These are phyloP conservation scores for Antennarius striatus DNA, from an alignment of 2,113 vertebrate species.

Conservation along the genomic window DNA sequence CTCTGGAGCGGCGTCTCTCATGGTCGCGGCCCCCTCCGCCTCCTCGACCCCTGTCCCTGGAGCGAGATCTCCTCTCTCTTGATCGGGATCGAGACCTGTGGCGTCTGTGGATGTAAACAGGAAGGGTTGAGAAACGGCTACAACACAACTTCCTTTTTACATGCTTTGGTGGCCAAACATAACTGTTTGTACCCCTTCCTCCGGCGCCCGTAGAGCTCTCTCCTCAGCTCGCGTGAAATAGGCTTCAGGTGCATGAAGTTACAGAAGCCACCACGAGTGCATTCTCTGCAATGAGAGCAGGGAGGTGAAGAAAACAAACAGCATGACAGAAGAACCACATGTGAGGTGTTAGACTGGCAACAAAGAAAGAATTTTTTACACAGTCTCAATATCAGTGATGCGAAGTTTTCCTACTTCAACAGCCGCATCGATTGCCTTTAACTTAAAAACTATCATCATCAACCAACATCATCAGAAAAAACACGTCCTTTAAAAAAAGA, in stretches of 20 bases:
- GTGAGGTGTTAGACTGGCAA: not conserved
- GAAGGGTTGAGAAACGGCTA: not conserved
- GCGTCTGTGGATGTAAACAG: slow-evolving; percentile 57
- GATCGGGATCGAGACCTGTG: slow-evolving; percentile 92
- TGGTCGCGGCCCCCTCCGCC: slow-evolving; percentile 80
- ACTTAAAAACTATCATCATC: too few species aligned
- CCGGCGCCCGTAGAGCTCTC: slow-evolving; percentile 92
- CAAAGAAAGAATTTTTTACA: not conserved
- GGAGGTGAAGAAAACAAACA: not conserved
- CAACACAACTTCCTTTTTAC: not conserved
- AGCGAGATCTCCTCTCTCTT: slow-evolving; percentile 89
- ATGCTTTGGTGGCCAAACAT: not conserved
- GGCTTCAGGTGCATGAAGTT: slow-evolving; percentile 99
- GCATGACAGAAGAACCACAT: not conserved
- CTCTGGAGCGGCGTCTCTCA: slow-evolving; percentile 92
- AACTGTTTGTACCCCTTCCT: slow-evolving; percentile 87
- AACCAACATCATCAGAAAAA: too few species aligned
- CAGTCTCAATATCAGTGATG: too few species aligned
- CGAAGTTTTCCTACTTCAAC: too few species aligned
- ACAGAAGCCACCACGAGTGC: slow-evolving; percentile 97
- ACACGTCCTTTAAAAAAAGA: too few species aligned
- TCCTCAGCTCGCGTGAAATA: slow-evolving; percentile 93
- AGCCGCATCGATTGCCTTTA: too few species aligned
- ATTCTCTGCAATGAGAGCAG: slow-evolving; percentile 82
- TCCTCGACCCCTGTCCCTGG: slow-evolving; percentile 83